phyloP scores from a whole-genome alignment of 2,888 invertebrate genomes.

The Melipona beecheii region DNA sequence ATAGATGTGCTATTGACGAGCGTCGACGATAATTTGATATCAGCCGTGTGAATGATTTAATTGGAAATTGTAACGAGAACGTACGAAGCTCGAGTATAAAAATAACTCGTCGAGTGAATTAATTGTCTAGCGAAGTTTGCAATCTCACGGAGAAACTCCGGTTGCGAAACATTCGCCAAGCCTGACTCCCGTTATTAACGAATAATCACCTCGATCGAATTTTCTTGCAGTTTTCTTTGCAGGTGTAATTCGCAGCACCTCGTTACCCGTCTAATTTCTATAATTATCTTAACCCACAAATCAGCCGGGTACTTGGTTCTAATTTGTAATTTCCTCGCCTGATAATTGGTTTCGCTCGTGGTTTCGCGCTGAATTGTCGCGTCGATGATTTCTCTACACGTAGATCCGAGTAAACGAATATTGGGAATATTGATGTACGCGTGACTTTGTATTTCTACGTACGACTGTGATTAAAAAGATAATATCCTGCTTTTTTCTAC shows the following conservation, averaged over 20 bases:
- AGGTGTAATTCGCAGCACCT: neutral
- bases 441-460: too few relatives aligned
- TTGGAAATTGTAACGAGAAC: neutral
- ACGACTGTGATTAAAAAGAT: too few relatives aligned
- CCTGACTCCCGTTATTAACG: neutral
- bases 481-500: too few relatives aligned
- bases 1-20: conserved; percentile 5
- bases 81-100: neutral
- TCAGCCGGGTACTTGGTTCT: neutral
- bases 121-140: neutral
- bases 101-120: neutral
- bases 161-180: neutral
- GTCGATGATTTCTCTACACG: neutral
- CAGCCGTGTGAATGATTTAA: neutral
- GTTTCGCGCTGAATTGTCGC: neutral
- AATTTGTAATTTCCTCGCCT: neutral
- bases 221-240: neutral
- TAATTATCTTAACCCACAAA: neutral
- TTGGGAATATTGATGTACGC: too few relatives aligned
- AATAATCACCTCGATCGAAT: neutral
- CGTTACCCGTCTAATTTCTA: neutral
- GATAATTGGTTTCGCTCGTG: neutral
- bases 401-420: too few relatives aligned
- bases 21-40: neutral
- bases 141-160: neutral